A percentile compares a stretch with the other conserved stretches of the same genome.
These are phyloP conservation scores for Poicephalus meyeri DNA, from an alignment of 2,113 vertebrate genomes.

Conservation along the genomic window DNA sequence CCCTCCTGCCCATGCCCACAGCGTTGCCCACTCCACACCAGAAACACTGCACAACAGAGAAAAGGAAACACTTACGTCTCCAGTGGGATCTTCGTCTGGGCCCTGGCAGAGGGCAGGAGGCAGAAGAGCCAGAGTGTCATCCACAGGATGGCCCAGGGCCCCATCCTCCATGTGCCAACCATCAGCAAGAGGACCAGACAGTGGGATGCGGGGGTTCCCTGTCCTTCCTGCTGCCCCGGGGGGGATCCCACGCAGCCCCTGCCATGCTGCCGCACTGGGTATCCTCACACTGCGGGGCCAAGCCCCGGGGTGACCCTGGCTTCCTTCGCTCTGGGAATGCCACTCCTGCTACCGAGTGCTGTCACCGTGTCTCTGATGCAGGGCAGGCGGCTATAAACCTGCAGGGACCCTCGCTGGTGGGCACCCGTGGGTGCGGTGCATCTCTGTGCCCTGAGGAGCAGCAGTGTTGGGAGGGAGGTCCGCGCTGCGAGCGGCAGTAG, in stretches of 20 bases:
- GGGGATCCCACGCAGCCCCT: rapidly evolving
- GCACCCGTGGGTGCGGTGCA: rapidly evolving
- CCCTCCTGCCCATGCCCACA: rapidly evolving
- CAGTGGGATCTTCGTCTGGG: constrained; percentile 85
- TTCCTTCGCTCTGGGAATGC: background rate
- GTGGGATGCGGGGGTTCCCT: background rate
- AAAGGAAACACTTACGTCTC: constrained; percentile 84
- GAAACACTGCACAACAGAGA: background rate
- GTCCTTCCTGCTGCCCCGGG: background rate
- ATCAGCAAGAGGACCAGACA: background rate
- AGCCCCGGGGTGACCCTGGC: background rate
- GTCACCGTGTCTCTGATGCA: background rate
- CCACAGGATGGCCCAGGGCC: constrained; percentile 64
- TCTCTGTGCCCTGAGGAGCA: background rate
- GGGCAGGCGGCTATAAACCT: rapidly evolving
- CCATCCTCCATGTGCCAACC: constrained; percentile 25
- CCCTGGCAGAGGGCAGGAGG: constrained; percentile 57
- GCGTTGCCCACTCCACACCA: background rate
- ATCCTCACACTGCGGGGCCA: rapidly evolving
- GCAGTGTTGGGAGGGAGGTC: background rate
- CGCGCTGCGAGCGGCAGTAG: background rate
- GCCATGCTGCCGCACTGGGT: background rate
- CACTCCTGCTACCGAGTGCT: background rate
- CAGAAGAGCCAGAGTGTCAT: constrained; percentile 72
- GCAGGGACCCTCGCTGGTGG: rapidly evolving